Percentiles rank a stretch among this genome's conserved stretches.
Evolutionary conservation across 2,113 vertebrate species (phyloP).

Genomic region (Narcine bancroftii): DNA sequence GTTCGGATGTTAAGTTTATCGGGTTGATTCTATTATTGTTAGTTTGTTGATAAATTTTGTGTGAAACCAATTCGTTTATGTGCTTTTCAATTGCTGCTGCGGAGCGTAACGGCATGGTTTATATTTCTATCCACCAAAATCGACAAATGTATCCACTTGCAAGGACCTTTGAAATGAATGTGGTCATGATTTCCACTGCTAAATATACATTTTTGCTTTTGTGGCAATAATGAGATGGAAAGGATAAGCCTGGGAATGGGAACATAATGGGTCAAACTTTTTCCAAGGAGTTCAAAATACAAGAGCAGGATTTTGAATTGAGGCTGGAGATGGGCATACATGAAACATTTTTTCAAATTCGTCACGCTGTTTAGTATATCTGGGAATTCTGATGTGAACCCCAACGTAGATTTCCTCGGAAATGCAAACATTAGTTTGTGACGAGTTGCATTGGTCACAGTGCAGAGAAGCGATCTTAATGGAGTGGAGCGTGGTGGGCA

Average conservation of each 20-base stretch:
- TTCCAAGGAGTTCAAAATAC: background rate
- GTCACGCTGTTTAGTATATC: background rate
- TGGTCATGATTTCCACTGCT: background rate
- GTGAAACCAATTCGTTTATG: no score
- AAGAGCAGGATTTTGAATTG: background rate
- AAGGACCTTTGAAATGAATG: background rate
- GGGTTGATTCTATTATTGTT: no score
- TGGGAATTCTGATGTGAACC: no score
- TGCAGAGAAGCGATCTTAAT: no score
- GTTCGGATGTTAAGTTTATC: no score
- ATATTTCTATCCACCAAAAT: background rate
- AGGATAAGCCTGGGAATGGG: background rate
- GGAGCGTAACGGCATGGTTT: background rate
- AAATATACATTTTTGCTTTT: background rate
- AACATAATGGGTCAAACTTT: background rate
- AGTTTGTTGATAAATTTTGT: no score
- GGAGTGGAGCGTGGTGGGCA: no score
- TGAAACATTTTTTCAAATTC: background rate
- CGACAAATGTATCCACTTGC: background rate
- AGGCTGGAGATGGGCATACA: background rate
- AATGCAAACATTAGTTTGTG: no score
- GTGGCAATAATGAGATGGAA: background rate
- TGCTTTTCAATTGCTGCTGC: background rate
- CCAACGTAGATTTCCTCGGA: no score
- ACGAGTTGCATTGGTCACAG: no score